Evolutionary conservation across 2,888 invertebrate species (phyloP), one percentile per base, ranked within the genome.

Genomic region (Leucoma salicis): DNA sequence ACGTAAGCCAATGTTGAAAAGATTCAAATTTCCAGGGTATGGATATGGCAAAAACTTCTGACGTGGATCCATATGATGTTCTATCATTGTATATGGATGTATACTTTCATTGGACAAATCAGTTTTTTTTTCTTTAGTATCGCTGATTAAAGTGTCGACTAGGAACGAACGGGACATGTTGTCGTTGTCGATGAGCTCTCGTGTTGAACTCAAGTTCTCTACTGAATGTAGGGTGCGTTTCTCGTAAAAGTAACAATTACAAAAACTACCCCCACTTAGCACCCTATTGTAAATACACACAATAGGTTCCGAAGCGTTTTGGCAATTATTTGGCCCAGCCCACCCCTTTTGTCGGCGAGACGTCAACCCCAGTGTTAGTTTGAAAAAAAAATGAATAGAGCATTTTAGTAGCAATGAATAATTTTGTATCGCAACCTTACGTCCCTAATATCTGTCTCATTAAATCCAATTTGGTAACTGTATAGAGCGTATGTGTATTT

Each of bases 81-180:
- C 79, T 10, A 88, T 68, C 31, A 88, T 66, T 47, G 78, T 79
- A 53, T 88, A 82, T n/a, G 81, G 69, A 49, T 82, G 63, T 45
- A 82, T 54, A 54, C 82, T 51, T 70, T 91, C 84, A 78, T 80
- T 75, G 55, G 82, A 53, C 64, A 82, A 57, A 50, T 82, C 76
- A 41, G 70, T 61, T 63, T 78, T 78, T 59, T 82, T 80, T 43
- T 89, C 86, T 58, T 92, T 92, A 31, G 92, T 73, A 42, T 92
- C 92, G 84, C 92, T 93, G 54, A 96, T 94, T 42, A 96, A 80
- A 37, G 95, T 94, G 69, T 96, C 96, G 69, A 96, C 95, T 42
- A 95, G 78, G 70, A 96, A 96, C 54, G 95, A 95, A 58, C 95
- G 92, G 47, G 95, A 95, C 95, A 95, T 95, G 63, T 85, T 91